A percentile compares a stretch with the other conserved stretches of the same genome.
Conservation (phyloP, 1,140 invertebrate species). For the Druon quercuslanigerum region DNA sequence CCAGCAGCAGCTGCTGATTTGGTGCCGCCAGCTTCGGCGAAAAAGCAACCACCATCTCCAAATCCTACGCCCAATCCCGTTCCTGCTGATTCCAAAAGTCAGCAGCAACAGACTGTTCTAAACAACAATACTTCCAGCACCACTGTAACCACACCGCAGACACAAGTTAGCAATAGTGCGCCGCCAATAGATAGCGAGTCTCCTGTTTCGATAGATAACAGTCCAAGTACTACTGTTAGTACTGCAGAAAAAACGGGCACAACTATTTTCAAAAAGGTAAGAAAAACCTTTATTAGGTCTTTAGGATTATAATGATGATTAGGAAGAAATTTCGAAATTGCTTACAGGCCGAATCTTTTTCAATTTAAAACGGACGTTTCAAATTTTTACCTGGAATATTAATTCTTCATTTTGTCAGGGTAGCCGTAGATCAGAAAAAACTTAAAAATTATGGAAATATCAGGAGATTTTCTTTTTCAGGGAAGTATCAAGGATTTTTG, state of each 20-base stretch:
- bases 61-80: conserved; percentile 68
- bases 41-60: conserved; percentile 72
- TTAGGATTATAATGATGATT: too few relatives aligned
- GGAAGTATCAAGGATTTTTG: too few relatives aligned
- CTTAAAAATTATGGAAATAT: too few relatives aligned
- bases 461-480: too few relatives aligned
- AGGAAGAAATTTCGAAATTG: too few relatives aligned
- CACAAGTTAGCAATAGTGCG: conserved; percentile 69
- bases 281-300: background rate
- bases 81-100: conserved; percentile 65
- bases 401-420: too few relatives aligned
- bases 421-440: too few relatives aligned
- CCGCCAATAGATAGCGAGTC: conserved; percentile 68
- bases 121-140: conserved; percentile 75
- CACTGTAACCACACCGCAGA: conserved; percentile 64
- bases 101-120: conserved; percentile 71
- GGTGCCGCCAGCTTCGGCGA: conserved; percentile 64
- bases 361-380: too few relatives aligned
- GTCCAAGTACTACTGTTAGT: conserved; percentile 65
- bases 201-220: conserved; percentile 70
- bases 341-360: too few relatives aligned
- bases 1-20: conserved; percentile 73
- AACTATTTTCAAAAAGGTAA: conserved; percentile 79
- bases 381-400: too few relatives aligned
- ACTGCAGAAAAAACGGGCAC: conserved; percentile 71